Evolutionary conservation across 2,113 vertebrate species (phyloP).

Genomic region (Candoia aspera): DNA sequence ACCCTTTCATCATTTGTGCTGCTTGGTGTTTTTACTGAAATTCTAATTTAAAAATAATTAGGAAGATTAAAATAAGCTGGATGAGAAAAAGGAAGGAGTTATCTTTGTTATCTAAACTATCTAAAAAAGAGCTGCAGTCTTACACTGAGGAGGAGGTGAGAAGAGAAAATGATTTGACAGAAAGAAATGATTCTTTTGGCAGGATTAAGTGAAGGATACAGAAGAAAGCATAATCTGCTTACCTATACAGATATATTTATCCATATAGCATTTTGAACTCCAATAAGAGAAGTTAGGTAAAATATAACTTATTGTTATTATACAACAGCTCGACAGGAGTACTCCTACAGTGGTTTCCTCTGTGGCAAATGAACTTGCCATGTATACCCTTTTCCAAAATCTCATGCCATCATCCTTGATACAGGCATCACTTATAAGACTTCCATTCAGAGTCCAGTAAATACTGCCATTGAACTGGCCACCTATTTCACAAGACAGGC

Average conservation of each 20-base stretch:
- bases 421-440: slow-evolving; percentile 28
- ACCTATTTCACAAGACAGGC: slow-evolving; percentile 38
- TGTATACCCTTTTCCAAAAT: slow-evolving; percentile 46
- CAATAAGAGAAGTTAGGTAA: slow-evolving; percentile 5
- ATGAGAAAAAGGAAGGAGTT: neutral
- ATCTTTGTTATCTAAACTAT: neutral
- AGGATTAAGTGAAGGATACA: neutral
- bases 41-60: neutral
- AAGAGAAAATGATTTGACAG: neutral
- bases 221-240: neutral
- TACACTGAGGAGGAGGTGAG: neutral
- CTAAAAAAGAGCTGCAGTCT: neutral
- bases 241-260: neutral
- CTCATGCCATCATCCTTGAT: slow-evolving; percentile 54
- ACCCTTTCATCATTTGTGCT: neutral
- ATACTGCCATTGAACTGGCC: neutral
- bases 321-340: slow-evolving; percentile 50
- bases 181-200: neutral
- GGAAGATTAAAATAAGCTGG: neutral
- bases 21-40: neutral
- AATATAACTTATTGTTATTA: slow-evolving; percentile 37
- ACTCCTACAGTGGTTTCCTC: neutral
- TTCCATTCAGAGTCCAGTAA: slow-evolving; percentile 54
- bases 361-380: slow-evolving; percentile 41
- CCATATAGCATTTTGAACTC: neutral